phyloP scores from a whole-genome alignment of 2,888 invertebrate species.

The Neocrepidodera transversa region DNA sequence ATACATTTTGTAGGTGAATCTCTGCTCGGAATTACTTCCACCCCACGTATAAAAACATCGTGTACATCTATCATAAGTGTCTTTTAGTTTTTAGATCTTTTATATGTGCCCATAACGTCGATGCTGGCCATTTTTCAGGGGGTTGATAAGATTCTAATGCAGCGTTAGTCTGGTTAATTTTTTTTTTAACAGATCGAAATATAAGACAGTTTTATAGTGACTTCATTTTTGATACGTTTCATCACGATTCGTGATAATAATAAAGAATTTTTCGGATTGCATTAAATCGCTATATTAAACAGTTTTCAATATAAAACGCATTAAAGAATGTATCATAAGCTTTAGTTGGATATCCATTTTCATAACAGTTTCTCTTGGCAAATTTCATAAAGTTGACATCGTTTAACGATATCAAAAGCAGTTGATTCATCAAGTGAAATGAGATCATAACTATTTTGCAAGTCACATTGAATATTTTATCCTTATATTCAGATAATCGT shows the following conservation, averaged over 20 bases:
- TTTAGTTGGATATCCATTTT: background rate
- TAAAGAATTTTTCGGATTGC: background rate
- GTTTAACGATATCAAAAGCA: background rate
- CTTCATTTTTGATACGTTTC: conserved; percentile 40
- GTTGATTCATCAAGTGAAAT: background rate
- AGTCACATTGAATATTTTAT: conserved; percentile 28
- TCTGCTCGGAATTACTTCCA: conserved; percentile 4
- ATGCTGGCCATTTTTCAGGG: conserved; percentile 19
- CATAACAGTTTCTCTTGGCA: background rate
- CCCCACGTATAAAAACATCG: conserved; percentile 22
- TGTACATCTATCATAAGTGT: conserved; percentile 6
- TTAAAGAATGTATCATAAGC: background rate
- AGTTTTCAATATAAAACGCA: background rate
- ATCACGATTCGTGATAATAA: conserved; percentile 29
- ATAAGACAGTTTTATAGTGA: conserved; percentile 34
- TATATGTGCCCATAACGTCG: conserved; percentile 28
- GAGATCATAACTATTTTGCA: background rate
- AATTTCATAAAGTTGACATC: background rate
- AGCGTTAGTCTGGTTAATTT: background rate
- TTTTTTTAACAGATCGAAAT: conserved; percentile 19
- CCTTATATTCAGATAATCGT: too few relatives aligned
- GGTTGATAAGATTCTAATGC: background rate
- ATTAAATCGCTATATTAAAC: background rate
- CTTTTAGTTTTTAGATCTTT: conserved; percentile 8
- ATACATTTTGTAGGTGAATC: background rate